A percentile compares a stretch with the other conserved stretches of the same genome.
These are phyloP conservation scores for Polyodon spathula DNA, from an alignment of 2,113 vertebrate species.

Conservation along the genomic window DNA sequence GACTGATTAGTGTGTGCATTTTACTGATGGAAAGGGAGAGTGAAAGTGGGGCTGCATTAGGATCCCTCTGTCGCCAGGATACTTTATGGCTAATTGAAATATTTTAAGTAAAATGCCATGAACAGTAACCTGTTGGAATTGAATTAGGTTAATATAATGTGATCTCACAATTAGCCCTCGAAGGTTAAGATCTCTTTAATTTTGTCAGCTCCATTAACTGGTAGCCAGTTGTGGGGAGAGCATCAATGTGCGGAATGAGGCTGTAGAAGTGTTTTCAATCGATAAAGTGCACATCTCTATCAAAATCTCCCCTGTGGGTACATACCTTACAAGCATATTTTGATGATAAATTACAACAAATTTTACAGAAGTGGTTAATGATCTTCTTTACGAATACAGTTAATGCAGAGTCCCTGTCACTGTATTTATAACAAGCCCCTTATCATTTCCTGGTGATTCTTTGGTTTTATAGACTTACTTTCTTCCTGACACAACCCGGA, in stretches of 20 bases:
- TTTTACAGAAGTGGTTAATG: slow-evolving; percentile 7
- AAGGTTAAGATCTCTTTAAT: slow-evolving; percentile 74
- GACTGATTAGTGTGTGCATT: slow-evolving; percentile 42
- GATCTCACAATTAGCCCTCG: slow-evolving; percentile 73
- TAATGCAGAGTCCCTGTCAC: background rate
- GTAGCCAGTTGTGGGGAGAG: slow-evolving; percentile 8
- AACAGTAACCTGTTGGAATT: slow-evolving; percentile 60
- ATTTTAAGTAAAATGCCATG: slow-evolving; percentile 58
- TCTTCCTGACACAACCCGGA: no score
- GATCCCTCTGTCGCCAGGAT: slow-evolving; percentile 46
- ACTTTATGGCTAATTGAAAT: slow-evolving; percentile 67
- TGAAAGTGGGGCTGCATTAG: slow-evolving; percentile 19
- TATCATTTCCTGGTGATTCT: no score
- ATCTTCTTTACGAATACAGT: background rate
- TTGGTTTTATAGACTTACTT: no score
- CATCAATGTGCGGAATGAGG: background rate
- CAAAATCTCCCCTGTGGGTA: background rate
- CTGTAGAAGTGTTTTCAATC: slow-evolving; percentile 39
- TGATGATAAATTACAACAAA: background rate
- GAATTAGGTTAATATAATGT: slow-evolving; percentile 69
- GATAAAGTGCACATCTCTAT: slow-evolving; percentile 10
- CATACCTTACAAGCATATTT: background rate
- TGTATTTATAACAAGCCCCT: no score
- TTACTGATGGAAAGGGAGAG: slow-evolving; percentile 27
- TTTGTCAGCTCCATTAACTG: slow-evolving; percentile 60